These are phyloP conservation scores for Agonum fuliginosum DNA, from an alignment of 2,888 invertebrate genomes.

Conservation along the genomic window DNA sequence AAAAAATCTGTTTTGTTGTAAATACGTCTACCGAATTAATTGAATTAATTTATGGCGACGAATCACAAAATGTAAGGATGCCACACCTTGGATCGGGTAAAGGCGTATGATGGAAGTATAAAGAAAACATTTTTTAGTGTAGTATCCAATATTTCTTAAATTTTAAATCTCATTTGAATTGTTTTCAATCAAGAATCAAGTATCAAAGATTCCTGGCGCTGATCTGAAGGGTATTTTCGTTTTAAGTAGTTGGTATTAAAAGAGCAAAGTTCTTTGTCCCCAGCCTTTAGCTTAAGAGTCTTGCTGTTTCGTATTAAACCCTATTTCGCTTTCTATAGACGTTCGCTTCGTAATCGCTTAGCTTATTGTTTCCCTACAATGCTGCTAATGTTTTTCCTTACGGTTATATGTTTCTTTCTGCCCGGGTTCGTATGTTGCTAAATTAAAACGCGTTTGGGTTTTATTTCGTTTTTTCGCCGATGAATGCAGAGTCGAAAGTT, in stretches of 20 bases:
- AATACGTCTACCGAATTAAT: no score
- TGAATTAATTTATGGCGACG: no score
- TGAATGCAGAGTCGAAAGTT: conserved; percentile 13
- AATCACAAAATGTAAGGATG: no score
- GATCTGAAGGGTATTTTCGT: not conserved
- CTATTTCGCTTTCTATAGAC: conserved; percentile 1
- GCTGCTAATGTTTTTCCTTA: conserved; percentile 48
- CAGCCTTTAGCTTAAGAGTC: not conserved
- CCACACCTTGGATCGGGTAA: no score
- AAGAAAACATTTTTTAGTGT: no score
- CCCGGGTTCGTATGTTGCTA: conserved; percentile 8
- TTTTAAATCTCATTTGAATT: no score
- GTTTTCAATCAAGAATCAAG: not conserved
- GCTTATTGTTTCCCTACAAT: conserved; percentile 46
- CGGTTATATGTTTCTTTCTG: conserved; percentile 45
- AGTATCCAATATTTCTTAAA: no score
- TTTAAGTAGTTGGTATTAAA: not conserved
- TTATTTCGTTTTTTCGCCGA: conserved; percentile 22
- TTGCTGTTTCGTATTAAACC: conserved; percentile 9
- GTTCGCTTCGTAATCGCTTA: conserved; percentile 11
- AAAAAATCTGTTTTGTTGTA: no score
- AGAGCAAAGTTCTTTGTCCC: conserved; percentile 1
- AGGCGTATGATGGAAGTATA: no score
- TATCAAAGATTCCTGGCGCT: not conserved
- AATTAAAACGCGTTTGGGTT: conserved; percentile 41